Evolutionary conservation across 2,113 vertebrate genomes (phyloP), one percentile per base, ranked within the genome.

Genomic region (Scortum barcoo): DNA sequence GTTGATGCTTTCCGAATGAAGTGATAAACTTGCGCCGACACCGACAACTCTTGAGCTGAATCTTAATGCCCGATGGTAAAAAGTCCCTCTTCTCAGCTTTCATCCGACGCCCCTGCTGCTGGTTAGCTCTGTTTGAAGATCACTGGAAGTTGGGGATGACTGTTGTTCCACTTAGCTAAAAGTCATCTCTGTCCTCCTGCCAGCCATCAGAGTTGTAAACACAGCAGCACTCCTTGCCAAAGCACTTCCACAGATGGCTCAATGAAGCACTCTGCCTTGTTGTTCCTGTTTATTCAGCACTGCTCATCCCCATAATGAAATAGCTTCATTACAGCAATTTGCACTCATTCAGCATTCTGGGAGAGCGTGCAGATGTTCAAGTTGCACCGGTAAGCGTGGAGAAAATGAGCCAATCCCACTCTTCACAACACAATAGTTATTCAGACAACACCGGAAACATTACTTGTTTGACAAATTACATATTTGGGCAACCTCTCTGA

Each of bases 251-350:
- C 93, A 93, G 90, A 94, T 95, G 93, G 91, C 89, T 89, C 84
- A 76, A 88, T 86, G 91, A 93, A 90, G 89, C 87, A 79, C 86
- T 87, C 75, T 78, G 85, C 82, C 84, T 85, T 88, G 88, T 90
- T 91, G 85, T 92, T 94, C 90, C 83, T 92, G 92, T 94, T 94
- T 94, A 92, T 91, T 94, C 93, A 94, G 93, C 91, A 90, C 72
- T 87, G 89, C 84, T 93, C 91, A 89, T 89, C 87, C 90, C 84
- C 76, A 60, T 90, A 93, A 93, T 94, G 90, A 91, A 95, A 94
- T 85, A 30, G 91, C 92, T 94, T 94, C 91, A 92, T 95, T 93
- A 93, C 84, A 82, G 81, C 91, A 91, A 93, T 91, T 91, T 92
- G 86, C 88, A 86, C 92, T 91, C 84, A 68, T 91, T 93, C 85